A percentile compares a stretch with the other conserved stretches of the same genome.
Evolutionary conservation across 2,888 invertebrate species (phyloP).

Genomic region (Caenorhabditis uteleia): DNA sequence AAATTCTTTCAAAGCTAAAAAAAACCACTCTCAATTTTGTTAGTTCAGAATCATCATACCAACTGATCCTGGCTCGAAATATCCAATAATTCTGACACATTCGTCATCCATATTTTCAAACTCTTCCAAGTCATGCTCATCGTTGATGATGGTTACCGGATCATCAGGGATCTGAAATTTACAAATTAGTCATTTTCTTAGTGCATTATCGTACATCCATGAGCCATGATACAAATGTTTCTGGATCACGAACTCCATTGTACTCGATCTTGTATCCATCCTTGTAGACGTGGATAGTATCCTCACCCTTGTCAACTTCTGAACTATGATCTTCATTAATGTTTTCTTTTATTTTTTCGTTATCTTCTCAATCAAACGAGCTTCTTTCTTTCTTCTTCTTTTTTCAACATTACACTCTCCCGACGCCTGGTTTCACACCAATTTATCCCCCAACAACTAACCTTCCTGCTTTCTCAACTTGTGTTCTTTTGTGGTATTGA

Average conservation of each 20-base stretch:
- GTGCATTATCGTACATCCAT: slow-evolving; percentile 63
- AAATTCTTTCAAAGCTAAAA: slow-evolving; percentile 68
- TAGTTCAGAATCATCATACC: slow-evolving; percentile 35
- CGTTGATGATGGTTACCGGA: slow-evolving; percentile 70
- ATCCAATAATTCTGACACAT: slow-evolving; percentile 67
- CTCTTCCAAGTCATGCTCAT: slow-evolving; percentile 68
- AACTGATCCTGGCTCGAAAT: slow-evolving; percentile 69
- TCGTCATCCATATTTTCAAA: slow-evolving; percentile 69
- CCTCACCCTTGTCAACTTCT: slow-evolving; percentile 68
- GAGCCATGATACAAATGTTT: slow-evolving; percentile 69
- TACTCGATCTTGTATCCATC: slow-evolving; percentile 70
- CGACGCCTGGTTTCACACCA: too few relatives aligned
- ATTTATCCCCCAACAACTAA: slow-evolving; percentile 5
- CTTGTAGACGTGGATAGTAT: slow-evolving; percentile 69
- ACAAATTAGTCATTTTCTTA: neutral
- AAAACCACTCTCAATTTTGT: neutral
- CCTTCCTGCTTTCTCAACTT: slow-evolving; percentile 68
- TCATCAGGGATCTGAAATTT: slow-evolving; percentile 68
- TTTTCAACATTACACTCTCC: neutral
- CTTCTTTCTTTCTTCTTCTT: slow-evolving; percentile 7
- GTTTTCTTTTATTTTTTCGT: neutral
- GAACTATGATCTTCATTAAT: slow-evolving; percentile 2
- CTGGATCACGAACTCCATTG: slow-evolving; percentile 69
- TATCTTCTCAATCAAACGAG: neutral
- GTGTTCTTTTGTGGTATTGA: slow-evolving; percentile 69